Percentiles rank a stretch among this genome's conserved stretches.
These are phyloP conservation scores for Lordiphosa fenestrarum DNA, from an alignment of 2,888 invertebrate genomes.

Conservation along the genomic window DNA sequence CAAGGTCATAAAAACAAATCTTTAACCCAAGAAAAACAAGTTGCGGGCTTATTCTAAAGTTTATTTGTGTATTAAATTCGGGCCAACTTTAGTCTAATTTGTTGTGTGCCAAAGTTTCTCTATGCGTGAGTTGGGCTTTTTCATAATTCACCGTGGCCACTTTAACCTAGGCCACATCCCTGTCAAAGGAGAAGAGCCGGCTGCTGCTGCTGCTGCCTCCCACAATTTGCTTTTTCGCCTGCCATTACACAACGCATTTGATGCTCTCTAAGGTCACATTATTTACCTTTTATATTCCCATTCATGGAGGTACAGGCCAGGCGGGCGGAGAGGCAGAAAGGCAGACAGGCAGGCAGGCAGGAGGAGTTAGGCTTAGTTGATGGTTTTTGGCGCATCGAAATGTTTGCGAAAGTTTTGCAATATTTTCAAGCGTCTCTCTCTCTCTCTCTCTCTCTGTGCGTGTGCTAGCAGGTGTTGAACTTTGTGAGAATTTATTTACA, in stretches of 20 bases:
- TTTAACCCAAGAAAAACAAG: no score
- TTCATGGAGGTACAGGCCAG: conserved; percentile 43
- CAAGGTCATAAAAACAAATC: conserved; percentile 47
- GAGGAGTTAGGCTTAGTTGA: conserved; percentile 10
- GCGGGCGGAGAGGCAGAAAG: no score
- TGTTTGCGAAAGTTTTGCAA: conserved; percentile 26
- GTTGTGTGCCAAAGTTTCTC: conserved; percentile 1
- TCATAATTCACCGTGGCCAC: conserved; percentile 59
- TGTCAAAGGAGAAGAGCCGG: conserved; percentile 23
- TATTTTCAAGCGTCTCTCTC: neutral
- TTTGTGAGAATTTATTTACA: neutral
- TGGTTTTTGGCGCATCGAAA: conserved; percentile 35
- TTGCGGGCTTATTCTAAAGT: no score
- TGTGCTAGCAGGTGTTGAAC: neutral
- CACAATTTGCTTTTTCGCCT: conserved; percentile 36
- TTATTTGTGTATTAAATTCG: no score
- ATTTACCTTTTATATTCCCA: conserved; percentile 74
- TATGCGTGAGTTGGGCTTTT: conserved; percentile 23
- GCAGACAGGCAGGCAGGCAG: neutral
- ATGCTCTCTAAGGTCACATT: conserved; percentile 74
- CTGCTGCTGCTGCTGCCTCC: neutral
- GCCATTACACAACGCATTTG: conserved; percentile 71
- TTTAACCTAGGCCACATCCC: conserved; percentile 39
- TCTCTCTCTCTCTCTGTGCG: neutral
- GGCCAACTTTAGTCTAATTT: no score